Conservation (phyloP, 2,113 vertebrate species). For the Cheilinus undulatus region DNA sequence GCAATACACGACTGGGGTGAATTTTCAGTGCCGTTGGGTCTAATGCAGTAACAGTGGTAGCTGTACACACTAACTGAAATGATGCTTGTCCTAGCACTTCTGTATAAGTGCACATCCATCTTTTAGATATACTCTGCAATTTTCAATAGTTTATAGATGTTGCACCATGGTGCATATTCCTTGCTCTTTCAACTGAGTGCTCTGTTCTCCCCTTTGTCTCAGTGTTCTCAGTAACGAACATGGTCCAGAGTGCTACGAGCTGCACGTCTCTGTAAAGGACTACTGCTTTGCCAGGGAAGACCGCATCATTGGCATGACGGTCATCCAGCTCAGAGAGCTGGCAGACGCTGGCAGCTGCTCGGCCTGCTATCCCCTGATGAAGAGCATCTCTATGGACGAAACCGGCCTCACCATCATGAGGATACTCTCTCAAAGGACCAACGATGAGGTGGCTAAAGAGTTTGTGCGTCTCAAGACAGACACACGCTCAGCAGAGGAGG, state of each 20-base stretch:
- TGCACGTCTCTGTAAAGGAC: slow-evolving; percentile 96
- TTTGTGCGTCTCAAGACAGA: slow-evolving; percentile 98
- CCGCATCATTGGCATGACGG: slow-evolving; percentile 92
- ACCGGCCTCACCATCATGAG: slow-evolving; percentile 96
- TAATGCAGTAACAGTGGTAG: too few relatives aligned
- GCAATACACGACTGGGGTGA: too few relatives aligned
- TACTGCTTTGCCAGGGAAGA: slow-evolving; percentile 99
- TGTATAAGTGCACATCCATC: too few relatives aligned
- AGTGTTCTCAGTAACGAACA: slow-evolving; percentile 92
- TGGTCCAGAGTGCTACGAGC: slow-evolving; percentile 90
- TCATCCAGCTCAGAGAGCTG: slow-evolving; percentile 91
- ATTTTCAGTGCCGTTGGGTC: too few relatives aligned
- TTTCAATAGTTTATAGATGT: too few relatives aligned
- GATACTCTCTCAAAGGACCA: slow-evolving; percentile 97
- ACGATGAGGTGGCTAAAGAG: slow-evolving; percentile 96
- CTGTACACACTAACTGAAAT: too few relatives aligned
- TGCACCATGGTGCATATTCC: not conserved
- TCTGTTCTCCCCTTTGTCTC: slow-evolving; percentile 17
- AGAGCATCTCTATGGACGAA: slow-evolving; percentile 89
- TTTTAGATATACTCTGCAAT: too few relatives aligned
- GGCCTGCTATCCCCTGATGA: slow-evolving; percentile 90
- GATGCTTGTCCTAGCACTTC: too few relatives aligned
- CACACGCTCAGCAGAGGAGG: slow-evolving; percentile 91
- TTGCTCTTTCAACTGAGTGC: not conserved
- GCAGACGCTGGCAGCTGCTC: slow-evolving; percentile 87